Conservation (phyloP, 2,888 invertebrate genomes). For the Microctonus brassicae region DNA sequence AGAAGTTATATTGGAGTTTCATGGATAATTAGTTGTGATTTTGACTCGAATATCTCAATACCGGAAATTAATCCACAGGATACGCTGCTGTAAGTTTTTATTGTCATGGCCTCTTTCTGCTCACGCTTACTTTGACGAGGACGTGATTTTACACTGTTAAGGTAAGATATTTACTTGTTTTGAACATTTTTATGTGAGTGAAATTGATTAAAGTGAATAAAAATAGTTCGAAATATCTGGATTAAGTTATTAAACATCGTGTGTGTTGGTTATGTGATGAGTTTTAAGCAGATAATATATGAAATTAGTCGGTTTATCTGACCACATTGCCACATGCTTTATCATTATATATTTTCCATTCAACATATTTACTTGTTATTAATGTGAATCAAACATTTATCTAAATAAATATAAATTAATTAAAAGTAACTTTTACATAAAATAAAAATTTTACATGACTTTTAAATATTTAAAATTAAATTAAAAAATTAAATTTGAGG, state of each 20-base stretch:
- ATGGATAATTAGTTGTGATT: conserved; percentile 13
- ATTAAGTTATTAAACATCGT: background rate
- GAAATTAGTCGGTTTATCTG: conserved; percentile 31
- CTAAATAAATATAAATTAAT: conserved; percentile 1
- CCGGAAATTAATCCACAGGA: conserved; percentile 52
- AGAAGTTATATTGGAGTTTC: no score
- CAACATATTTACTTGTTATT: no score
- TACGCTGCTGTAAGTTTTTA: conserved; percentile 45
- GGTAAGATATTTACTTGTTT: conserved; percentile 47
- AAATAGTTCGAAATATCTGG: conserved; percentile 4
- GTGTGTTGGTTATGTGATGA: conserved; percentile 14
- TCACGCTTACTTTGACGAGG: conserved; percentile 63
- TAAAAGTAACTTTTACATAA: background rate
- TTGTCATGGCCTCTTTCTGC: conserved; percentile 71
- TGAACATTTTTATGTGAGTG: conserved; percentile 24
- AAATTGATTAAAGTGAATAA: conserved; percentile 24
- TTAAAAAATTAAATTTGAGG: no score
- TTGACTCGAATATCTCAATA: conserved; percentile 50
- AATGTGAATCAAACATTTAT: background rate
- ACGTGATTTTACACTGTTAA: conserved; percentile 60
- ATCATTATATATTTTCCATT: conserved; percentile 31
- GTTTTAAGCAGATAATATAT: background rate
- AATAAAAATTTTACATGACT: background rate
- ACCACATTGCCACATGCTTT: conserved; percentile 59
- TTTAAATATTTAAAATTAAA: no score